Evolutionary conservation across 2,888 invertebrate genomes (phyloP).

Genomic region (Amphimallon solstitiale): DNA sequence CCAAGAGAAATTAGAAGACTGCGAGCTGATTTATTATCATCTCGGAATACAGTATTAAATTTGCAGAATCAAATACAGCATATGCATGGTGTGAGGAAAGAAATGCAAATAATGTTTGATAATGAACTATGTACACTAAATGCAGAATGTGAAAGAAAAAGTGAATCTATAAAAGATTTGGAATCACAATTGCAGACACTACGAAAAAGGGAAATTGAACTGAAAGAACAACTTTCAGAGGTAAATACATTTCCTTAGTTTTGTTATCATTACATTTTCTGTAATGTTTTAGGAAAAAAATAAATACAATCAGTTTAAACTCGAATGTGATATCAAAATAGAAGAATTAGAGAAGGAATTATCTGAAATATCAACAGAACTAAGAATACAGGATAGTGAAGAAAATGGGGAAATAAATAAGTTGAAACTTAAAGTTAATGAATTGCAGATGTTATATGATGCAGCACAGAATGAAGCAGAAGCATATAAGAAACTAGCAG

Average conservation of each 20-base stretch:
- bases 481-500: slow-evolving; percentile 58
- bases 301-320: slow-evolving; percentile 69
- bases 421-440: slow-evolving; percentile 69
- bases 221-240: slow-evolving; percentile 69
- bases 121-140: slow-evolving; percentile 72
- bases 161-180: slow-evolving; percentile 72
- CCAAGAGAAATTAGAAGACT: slow-evolving; percentile 75
- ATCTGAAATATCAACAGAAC: slow-evolving; percentile 71
- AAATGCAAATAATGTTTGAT: slow-evolving; percentile 78
- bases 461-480: slow-evolving; percentile 69
- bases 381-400: slow-evolving; percentile 66
- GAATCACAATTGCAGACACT: slow-evolving; percentile 73
- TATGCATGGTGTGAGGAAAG: slow-evolving; percentile 74
- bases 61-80: slow-evolving; percentile 73
- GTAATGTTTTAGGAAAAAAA: slow-evolving; percentile 60
- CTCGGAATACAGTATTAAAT: slow-evolving; percentile 66
- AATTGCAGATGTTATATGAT: slow-evolving; percentile 65
- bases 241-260: slow-evolving; percentile 51
- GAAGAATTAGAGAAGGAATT: slow-evolving; percentile 71
- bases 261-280: background rate
- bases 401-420: slow-evolving; percentile 66
- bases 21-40: slow-evolving; percentile 73
- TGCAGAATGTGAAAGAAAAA: slow-evolving; percentile 74
- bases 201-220: slow-evolving; percentile 72
- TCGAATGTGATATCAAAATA: slow-evolving; percentile 65